These are phyloP conservation scores for Rhabdophis nuchalis DNA, from an alignment of 2,797 vertebrate genomes.

Conservation along the genomic window DNA sequence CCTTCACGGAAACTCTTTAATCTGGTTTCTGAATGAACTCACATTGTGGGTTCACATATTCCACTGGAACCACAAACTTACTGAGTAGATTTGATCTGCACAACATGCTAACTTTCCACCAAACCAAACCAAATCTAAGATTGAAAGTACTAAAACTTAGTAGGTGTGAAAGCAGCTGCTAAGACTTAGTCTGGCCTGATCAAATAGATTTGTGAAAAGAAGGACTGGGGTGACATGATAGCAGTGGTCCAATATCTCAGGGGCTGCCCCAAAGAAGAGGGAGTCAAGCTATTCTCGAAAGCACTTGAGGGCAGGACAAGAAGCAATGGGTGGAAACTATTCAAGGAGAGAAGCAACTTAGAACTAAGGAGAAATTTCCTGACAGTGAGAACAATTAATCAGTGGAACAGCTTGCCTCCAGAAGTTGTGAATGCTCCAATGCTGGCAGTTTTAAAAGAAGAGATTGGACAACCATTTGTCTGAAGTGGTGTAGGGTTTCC, in stretches of 20 bases:
- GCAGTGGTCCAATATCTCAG: not conserved
- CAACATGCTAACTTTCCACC: not conserved
- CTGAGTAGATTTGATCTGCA: not conserved
- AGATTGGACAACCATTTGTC: not conserved
- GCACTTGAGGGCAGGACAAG: not conserved
- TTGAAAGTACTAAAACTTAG: not conserved
- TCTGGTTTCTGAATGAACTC: not conserved
- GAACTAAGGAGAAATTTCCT: not conserved
- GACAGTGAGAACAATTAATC: not conserved
- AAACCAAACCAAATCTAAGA: not conserved
- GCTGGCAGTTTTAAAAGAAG: not conserved
- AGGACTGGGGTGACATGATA: not conserved
- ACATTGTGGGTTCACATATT: not conserved
- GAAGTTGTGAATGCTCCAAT: not conserved
- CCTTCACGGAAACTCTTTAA: not conserved
- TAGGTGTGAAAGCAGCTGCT: not conserved
- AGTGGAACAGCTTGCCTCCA: not conserved
- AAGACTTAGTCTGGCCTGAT: not conserved
- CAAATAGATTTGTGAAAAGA: not conserved
- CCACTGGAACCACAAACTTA: not conserved
- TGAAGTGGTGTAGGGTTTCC: not conserved
- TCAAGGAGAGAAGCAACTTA: not conserved
- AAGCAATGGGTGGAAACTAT: not conserved
- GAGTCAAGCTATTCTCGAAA: not conserved
- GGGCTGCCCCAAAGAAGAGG: not conserved